These are phyloP conservation scores for Drosophila grimshawi DNA, from an alignment of 1,140 invertebrate genomes.

Conservation along the genomic window DNA sequence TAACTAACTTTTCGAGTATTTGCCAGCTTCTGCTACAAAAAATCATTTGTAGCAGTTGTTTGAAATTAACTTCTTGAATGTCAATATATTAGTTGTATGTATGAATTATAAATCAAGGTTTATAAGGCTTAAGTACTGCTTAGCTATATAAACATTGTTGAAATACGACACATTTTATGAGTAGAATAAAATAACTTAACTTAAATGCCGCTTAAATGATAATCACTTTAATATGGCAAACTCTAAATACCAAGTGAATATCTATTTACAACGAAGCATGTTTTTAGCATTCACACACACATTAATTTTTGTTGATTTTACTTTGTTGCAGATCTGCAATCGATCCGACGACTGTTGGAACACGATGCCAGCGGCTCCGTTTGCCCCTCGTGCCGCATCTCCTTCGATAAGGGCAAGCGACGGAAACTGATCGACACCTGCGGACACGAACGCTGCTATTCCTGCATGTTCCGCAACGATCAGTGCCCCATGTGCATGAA, in stretches of 20 bases:
- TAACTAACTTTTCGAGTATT: not conserved
- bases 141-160: not conserved
- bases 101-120: too few species aligned
- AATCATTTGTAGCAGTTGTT: not conserved
- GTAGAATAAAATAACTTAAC: constrained; percentile 3
- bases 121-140: too few species aligned
- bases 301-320: constrained; percentile 53
- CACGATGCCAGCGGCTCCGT: constrained; percentile 86
- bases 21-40: not conserved
- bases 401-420: constrained; percentile 97
- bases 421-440: constrained; percentile 96
- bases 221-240: constrained; percentile 14
- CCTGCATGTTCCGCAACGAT: constrained; percentile 96
- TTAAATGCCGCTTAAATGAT: constrained; percentile 31
- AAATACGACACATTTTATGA: not conserved
- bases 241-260: constrained; percentile 29
- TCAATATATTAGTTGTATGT: too few species aligned
- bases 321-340: constrained; percentile 89
- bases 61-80: not conserved
- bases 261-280: not conserved
- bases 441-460: constrained; percentile 96
- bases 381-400: constrained; percentile 94
- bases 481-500: constrained; percentile 93
- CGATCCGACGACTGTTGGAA: constrained; percentile 86
- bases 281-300: constrained; percentile 9